Conservation (phyloP, 2,797 vertebrate species). For the Astyanax mexicanus region DNA sequence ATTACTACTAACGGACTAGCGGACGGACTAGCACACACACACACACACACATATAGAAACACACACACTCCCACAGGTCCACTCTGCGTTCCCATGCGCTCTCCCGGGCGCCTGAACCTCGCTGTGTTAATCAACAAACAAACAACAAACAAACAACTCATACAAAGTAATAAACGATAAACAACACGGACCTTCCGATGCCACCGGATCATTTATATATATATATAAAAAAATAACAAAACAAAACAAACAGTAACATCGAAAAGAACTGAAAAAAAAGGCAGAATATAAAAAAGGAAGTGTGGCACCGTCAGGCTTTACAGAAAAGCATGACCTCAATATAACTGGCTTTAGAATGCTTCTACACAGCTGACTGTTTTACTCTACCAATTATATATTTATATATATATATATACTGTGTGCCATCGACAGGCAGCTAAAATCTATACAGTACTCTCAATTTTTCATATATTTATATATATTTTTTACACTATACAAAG, state of each 20-base stretch:
- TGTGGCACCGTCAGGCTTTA: slow-evolving; percentile 71
- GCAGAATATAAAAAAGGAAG: slow-evolving; percentile 74
- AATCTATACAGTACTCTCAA: slow-evolving; percentile 87
- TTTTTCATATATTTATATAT: slow-evolving; percentile 85
- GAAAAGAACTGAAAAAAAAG: slow-evolving; percentile 71
- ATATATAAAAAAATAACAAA: background rate
- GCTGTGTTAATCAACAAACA: slow-evolving; percentile 79
- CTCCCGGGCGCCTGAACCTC: slow-evolving; percentile 84
- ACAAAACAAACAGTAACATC: slow-evolving; percentile 60
- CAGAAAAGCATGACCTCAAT: slow-evolving; percentile 78
- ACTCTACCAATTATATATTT: slow-evolving; percentile 61
- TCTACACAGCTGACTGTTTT: slow-evolving; percentile 70
- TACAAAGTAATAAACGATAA: slow-evolving; percentile 63
- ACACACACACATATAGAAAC: slow-evolving; percentile 44
- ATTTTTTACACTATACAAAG: slow-evolving; percentile 88
- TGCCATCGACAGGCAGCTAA: slow-evolving; percentile 85
- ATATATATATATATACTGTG: slow-evolving; percentile 82
- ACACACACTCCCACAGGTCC: slow-evolving; percentile 57
- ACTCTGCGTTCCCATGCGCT: slow-evolving; percentile 81
- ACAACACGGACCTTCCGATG: slow-evolving; percentile 70
- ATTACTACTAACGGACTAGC: background rate
- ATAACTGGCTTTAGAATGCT: slow-evolving; percentile 81
- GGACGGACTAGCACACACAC: slow-evolving; percentile 34
- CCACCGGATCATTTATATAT: slow-evolving; percentile 71
- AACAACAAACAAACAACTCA: slow-evolving; percentile 61